Base-by-base conservation (phyloP, 2,113 vertebrate genomes). In the Tetraodon nigroviridis region DNA sequence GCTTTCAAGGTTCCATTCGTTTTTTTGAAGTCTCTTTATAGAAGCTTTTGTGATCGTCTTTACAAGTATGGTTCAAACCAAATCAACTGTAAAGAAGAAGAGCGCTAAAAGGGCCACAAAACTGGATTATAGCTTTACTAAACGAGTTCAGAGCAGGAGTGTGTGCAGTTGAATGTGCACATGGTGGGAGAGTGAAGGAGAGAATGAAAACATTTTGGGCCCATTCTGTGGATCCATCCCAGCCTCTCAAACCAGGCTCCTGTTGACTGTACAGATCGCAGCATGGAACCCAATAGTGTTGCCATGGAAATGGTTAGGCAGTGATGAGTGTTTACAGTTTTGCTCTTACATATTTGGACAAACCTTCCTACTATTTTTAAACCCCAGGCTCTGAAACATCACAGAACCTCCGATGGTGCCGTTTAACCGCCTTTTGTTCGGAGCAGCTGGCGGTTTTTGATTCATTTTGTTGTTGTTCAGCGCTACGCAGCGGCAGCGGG, bases 261-360 rank as follows among this genome's bases (percentile, higher is more conserved):
- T 37, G 32, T 37, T 37, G 32, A 37, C 32, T 37, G 32, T 37
- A 37, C 32, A 37, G 32, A 37, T 37, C 64, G 15, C 44, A n/a
- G 44, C 44, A n/a, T 46, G 44, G 44, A 46, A 13, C 44, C 48
- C 51, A 42, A 22, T 64, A 58, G 51, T 17, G 79, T 88, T 83
- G 63, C 77, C 63, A 85, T 85, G 72, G 85, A 83, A 79, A 84
- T 79, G 11, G 44, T 46, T 57, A 59, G 62, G 84, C 78, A 59
- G 79, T 72, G 67, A 81, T 73, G 75, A 73, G 79, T 69, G 71
- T 55, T 59, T 51, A 59, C 29, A 18, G 12, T 17, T 51, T 51
- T 24, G 6, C 49, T 53, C 24, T 45, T 44, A 11, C 32, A 12
- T 12, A 49, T 20, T n/a, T 21, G 59, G 27, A 55, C 51, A 51